phyloP scores from a whole-genome alignment of 2,113 vertebrate species.

The Myotis brandtii region DNA sequence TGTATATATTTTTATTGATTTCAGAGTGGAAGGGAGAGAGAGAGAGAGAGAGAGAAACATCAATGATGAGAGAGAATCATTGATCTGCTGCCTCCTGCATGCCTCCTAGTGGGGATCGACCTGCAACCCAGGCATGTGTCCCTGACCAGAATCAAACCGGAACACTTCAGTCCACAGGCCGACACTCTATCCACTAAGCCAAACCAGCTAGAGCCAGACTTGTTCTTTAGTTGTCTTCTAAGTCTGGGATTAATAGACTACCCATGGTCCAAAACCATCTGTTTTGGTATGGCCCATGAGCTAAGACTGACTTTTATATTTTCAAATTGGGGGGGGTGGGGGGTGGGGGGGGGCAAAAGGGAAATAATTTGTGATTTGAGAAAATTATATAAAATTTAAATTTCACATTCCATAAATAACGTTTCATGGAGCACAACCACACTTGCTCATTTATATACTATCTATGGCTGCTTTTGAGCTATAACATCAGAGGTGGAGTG shows the following conservation, averaged over 20 bases:
- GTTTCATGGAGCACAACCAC: background rate
- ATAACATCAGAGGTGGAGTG: background rate
- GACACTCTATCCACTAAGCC: no score
- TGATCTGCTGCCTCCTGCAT: no score
- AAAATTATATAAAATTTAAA: constrained; percentile 13
- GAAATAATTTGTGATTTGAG: background rate
- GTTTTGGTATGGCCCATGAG: background rate
- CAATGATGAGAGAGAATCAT: no score
- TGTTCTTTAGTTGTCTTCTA: constrained; percentile 26
- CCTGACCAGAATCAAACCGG: no score
- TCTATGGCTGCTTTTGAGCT: background rate
- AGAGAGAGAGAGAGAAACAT: no score
- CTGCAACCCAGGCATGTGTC: no score
- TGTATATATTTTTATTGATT: no score
- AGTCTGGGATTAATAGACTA: background rate
- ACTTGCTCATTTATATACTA: background rate
- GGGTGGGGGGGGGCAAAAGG: background rate
- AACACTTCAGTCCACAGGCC: no score
- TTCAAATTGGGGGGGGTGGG: background rate
- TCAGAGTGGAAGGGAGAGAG: no score
- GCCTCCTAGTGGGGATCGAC: no score
- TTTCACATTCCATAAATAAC: background rate
- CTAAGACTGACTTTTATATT: constrained; percentile 35
- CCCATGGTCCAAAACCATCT: background rate
- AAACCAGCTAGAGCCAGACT: background rate